A percentile compares a stretch with the other conserved stretches of the same genome.
phyloP scores from a whole-genome alignment of 2,113 vertebrate genomes.

The Anoplopoma fimbria region DNA sequence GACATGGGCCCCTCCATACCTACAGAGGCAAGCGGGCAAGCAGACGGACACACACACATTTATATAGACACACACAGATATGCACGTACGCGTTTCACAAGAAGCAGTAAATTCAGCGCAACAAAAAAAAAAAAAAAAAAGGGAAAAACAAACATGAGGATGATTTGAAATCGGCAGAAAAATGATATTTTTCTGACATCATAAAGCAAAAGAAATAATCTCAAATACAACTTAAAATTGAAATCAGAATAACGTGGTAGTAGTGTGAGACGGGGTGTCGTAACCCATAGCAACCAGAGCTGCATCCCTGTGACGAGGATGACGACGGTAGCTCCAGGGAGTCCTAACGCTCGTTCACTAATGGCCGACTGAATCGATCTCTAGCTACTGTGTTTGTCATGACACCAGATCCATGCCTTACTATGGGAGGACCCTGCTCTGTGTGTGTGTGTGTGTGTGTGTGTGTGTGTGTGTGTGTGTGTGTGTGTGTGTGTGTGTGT shows the following conservation, averaged over 20 bases:
- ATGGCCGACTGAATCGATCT: constrained; percentile 7
- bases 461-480: constrained; percentile 34
- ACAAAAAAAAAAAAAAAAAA: constrained; percentile 25
- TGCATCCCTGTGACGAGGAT: neutral
- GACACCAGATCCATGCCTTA: constrained; percentile 41
- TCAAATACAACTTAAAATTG: neutral
- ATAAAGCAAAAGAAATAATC: constrained; percentile 50
- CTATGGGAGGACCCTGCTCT: constrained; percentile 20
- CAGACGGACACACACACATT: constrained; percentile 29
- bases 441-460: constrained; percentile 31
- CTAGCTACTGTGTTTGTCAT: constrained; percentile 18
- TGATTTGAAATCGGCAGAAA: constrained; percentile 67
- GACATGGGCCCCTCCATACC: constrained; percentile 95
- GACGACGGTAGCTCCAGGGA: constrained; percentile 73
- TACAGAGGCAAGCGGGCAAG: constrained; percentile 77
- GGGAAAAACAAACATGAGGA: constrained; percentile 72
- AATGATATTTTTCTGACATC: constrained; percentile 66
- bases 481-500: constrained; percentile 46
- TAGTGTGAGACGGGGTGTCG: neutral
- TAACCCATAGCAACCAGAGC: neutral
- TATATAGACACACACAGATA: constrained; percentile 30
- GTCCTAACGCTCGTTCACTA: constrained; percentile 63
- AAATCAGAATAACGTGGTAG: constrained; percentile 33
- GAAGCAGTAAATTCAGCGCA: constrained; percentile 45
- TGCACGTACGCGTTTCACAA: constrained; percentile 40